phyloP scores from a whole-genome alignment of 2,797 vertebrate genomes.

The Spondyliosoma cantharus region DNA sequence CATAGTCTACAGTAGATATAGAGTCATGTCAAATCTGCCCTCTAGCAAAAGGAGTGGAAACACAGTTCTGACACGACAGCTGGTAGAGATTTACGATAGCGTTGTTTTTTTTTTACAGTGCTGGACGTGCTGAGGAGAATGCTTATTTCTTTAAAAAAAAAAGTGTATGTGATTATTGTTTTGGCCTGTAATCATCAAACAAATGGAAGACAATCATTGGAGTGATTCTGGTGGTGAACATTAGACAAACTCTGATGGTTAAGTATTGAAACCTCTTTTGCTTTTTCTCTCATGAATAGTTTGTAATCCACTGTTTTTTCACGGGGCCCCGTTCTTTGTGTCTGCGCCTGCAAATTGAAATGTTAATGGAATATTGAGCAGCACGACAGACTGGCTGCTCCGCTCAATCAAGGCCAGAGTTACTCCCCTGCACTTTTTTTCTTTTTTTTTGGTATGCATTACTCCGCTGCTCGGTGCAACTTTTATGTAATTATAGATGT shows the following conservation, averaged over 20 bases:
- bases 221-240: neutral
- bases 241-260: neutral
- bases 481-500: conserved; percentile 67
- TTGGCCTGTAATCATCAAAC: neutral
- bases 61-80: conserved; percentile 29
- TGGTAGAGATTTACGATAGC: conserved; percentile 16
- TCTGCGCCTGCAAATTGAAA: conserved; percentile 55
- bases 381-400: conserved; percentile 37
- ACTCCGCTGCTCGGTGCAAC: conserved; percentile 23
- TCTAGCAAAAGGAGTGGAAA: conserved; percentile 2
- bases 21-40: conserved; percentile 29
- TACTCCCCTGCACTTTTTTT: conserved; percentile 47
- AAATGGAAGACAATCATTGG: conserved; percentile 5
- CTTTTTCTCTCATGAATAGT: conserved; percentile 28
- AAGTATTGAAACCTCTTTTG: neutral
- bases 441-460: conserved; percentile 31
- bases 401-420: conserved; percentile 45
- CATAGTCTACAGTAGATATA: conserved; percentile 32
- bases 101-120: conserved; percentile 4
- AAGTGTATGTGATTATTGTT: neutral
- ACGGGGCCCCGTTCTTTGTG: conserved; percentile 23
- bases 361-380: conserved; percentile 66
- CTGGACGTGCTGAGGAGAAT: neutral
- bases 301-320: conserved; percentile 40
- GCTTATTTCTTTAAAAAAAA: neutral